phyloP scores from a whole-genome alignment of 2,113 vertebrate species.

The Mungos mungo region DNA sequence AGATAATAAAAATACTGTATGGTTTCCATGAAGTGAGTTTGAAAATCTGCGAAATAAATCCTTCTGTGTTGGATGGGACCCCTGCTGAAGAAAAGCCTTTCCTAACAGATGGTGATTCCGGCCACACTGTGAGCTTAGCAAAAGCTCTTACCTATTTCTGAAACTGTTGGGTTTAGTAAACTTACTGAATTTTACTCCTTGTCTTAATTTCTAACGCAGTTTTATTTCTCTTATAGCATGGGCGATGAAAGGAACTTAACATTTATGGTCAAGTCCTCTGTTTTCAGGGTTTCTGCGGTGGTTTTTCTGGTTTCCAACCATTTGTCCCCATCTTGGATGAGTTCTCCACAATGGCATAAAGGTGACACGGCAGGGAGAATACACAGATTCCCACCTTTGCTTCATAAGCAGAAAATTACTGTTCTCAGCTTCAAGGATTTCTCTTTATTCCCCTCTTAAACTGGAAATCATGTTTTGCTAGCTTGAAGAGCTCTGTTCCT shows the following conservation, averaged over 20 bases:
- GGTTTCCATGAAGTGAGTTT: constrained; percentile 50
- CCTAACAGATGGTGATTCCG: background rate
- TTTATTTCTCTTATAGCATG: background rate
- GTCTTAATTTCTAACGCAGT: background rate
- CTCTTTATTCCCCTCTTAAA: background rate
- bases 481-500: background rate
- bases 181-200: background rate
- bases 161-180: background rate
- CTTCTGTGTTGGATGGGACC: background rate
- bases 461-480: constrained; percentile 35
- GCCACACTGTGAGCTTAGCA: background rate
- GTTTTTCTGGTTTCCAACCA: background rate
- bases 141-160: constrained; percentile 2
- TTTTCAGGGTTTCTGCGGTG: constrained; percentile 14
- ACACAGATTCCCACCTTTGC: constrained; percentile 1
- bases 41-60: constrained; percentile 34
- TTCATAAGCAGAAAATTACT: constrained; percentile 42
- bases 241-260: constrained; percentile 9
- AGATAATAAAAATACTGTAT: constrained; percentile 20
- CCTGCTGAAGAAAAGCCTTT: background rate
- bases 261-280: background rate
- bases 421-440: constrained; percentile 3
- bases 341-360: background rate
- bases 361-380: background rate
- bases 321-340: background rate